Base-by-base conservation (phyloP, 2,797 vertebrate genomes). In the Cossypha dichroa region DNA sequence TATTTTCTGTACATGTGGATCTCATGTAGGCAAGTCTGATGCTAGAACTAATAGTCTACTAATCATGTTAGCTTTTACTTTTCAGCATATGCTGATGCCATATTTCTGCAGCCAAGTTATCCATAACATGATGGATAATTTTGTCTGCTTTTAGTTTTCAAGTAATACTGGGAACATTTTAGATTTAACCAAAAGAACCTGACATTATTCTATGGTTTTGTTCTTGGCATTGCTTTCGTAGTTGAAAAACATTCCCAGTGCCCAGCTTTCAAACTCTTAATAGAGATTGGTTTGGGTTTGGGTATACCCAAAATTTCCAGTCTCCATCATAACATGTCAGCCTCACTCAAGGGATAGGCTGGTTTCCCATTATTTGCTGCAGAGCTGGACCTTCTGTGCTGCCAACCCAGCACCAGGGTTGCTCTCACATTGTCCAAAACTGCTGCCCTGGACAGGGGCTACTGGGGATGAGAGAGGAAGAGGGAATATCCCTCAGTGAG, bases 91-190 rank as follows among this genome's bases (percentile, higher is more conserved):
- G 81, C 43, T 62, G 54, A 91, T 93, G 69, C 36, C 86, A 28
- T 77, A 91, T 69, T 94, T 97, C 89, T 93, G 40, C 54, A 95
- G 73, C 58, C 82, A 94, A 91, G 68, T 91, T 91, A 92, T 93
- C 69, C 83, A 25, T 85, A 94, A 75, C 26, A 62, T 54, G 58
- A 91, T 48, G 55, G 62, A 95, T 82, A 88, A 76, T 88, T 90
- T 85, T 66, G 58, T 29, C 89, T 94, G 84, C 62, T 94, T 94
- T 78, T 91, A 62, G 86, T 94, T 96, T 93, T 90, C 87, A 91
- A 76, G 76, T 72, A 85, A 80, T 55, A 73, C 43, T 59, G 28
- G 72, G 51, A 45, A 94, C 77, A 63, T 8, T 58, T 64, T 75
- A 81, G 46, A 75, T 90, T 78, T 94, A 88, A 93, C 78, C 58